A percentile compares a stretch with the other conserved stretches of the same genome.
phyloP scores from a whole-genome alignment of 2,113 vertebrate species.

The Diadophis punctatus region DNA sequence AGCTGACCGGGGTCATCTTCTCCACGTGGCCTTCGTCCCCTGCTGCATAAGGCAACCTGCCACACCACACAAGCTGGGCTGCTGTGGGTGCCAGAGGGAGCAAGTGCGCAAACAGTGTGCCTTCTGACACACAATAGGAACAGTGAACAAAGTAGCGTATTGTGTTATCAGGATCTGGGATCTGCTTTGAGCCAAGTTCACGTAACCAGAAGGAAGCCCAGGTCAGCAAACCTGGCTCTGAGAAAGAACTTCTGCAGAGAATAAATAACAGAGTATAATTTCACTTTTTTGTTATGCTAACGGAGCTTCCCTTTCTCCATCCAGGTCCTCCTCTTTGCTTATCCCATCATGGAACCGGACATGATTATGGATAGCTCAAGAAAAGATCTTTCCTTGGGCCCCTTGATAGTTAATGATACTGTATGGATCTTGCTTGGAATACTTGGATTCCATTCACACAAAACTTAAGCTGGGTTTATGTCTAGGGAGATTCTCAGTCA shows the following conservation, averaged over 20 bases:
- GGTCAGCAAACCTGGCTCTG: neutral
- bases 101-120: neutral
- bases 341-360: too few species aligned
- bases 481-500: too few species aligned
- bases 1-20: constrained; percentile 28
- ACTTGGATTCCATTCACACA: neutral
- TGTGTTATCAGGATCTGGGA: constrained; percentile 21
- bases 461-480: neutral
- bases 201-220: neutral
- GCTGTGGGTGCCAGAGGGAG: neutral
- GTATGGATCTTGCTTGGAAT: neutral
- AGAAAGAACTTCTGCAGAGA: constrained; percentile 4
- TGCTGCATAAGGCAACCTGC: constrained; percentile 31
- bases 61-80: neutral
- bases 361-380: too few species aligned
- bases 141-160: neutral
- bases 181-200: neutral
- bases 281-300: too few species aligned
- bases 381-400: too few species aligned
- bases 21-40: constrained; percentile 9
- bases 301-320: too few species aligned
- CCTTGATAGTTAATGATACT: too few species aligned
- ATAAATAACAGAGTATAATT: too few species aligned
- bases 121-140: constrained; percentile 31
- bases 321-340: too few species aligned